Evolutionary conservation across 2,113 vertebrate genomes (phyloP).

Genomic region (Xiphophorus hellerii): DNA sequence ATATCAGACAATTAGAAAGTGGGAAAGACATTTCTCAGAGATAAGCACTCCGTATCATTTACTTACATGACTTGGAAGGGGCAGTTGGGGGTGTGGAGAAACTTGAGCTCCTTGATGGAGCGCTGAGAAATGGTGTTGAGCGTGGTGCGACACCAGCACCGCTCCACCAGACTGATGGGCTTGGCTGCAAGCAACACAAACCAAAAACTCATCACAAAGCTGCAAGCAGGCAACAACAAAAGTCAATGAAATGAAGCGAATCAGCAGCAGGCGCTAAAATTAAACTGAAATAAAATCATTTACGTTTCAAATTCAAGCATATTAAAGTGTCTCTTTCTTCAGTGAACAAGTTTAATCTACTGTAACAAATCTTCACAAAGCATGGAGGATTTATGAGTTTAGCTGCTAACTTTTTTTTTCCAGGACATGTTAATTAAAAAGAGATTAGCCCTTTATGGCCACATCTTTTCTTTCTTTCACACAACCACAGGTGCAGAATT

Average conservation of each 20-base stretch:
- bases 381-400: constrained; percentile 45
- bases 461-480: constrained; percentile 15
- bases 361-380: constrained; percentile 42
- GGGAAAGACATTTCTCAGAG: neutral
- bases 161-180: constrained; percentile 94
- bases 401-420: constrained; percentile 53
- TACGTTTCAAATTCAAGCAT: constrained; percentile 3
- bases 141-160: constrained; percentile 94
- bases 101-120: constrained; percentile 95
- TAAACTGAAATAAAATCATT: neutral
- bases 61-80: constrained; percentile 98
- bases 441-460: constrained; percentile 73
- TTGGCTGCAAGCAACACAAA: constrained; percentile 81
- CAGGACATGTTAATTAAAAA: constrained; percentile 79
- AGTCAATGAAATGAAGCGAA: neutral
- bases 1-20: neutral
- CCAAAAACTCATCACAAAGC: neutral
- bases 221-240: neutral
- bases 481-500: constrained; percentile 37
- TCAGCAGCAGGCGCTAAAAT: neutral
- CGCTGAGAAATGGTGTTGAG: constrained; percentile 93
- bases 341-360: constrained; percentile 31
- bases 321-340: neutral
- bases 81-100: constrained; percentile 95
- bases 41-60: neutral